Evolutionary conservation across 2,113 vertebrate genomes (phyloP), one percentile per base, ranked within the genome.

Genomic region (Platycercus adscitus): DNA sequence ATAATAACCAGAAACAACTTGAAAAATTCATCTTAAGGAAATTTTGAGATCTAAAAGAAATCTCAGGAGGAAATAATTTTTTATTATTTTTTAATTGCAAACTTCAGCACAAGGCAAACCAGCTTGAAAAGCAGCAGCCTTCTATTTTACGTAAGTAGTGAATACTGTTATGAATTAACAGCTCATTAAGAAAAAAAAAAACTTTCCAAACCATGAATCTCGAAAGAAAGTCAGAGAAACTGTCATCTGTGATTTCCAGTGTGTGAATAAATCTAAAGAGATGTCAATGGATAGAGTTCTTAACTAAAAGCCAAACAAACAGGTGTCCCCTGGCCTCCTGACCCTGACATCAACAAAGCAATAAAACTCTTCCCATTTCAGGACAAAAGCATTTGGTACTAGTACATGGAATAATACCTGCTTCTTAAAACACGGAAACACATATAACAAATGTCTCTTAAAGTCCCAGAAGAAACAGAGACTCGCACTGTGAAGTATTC

Each of bases 91-190:
- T 72, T 68, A 95, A 82, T 4, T 69, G 80, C 65, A 39, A 95
- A 64, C 66, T 85, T 19, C 72, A 95, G 91, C 70, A 75, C 66
- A 89, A 66, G 64, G 66, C 80, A 91, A 95, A 93, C 72, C 95
- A 89, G 78, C 69, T 82, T 91, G 76, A 92, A 94, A 55, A 97
- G 92, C 95, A 81, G 33, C 46, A 95, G 71, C 60, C n/a, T 37
- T 95, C 46, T 80, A 92, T 88, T 95, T 96, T 87, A 93, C 60
- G 92, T 87, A 33, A 44, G 68, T 84, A 53, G 63, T 92, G 75
- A 96, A 97, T 81, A 92, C 96, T 97, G 91, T 79, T 96, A 96
- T 20, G 96, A 97, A 93, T 98, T 96, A 98, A 95, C 96, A 97
- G 84, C 73, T 97, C 95, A 95, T 97, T 97, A 96, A 95, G 88